phyloP scores from a whole-genome alignment of 2,888 invertebrate genomes.

The Nemotelus nigrinus region DNA sequence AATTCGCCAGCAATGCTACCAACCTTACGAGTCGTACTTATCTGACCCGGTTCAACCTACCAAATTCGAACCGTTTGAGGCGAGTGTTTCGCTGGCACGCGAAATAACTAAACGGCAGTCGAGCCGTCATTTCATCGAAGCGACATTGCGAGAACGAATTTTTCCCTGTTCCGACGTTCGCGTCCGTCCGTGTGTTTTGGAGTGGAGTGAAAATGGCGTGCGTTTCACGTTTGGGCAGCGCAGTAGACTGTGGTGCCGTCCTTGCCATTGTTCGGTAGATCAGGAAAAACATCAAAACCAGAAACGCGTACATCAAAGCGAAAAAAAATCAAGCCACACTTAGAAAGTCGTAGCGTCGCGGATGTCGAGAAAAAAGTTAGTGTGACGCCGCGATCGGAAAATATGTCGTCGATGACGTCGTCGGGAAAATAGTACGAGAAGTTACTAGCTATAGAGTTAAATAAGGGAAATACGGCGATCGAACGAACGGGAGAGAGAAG shows the following conservation, averaged over 20 bases:
- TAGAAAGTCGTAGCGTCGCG: background rate
- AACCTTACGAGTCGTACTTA: background rate
- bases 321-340: background rate
- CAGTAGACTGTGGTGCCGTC: conserved; percentile 14
- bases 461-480: background rate
- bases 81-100: conserved; percentile 6
- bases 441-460: background rate
- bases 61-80: background rate
- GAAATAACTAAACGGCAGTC: conserved; percentile 10
- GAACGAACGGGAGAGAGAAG: background rate
- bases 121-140: conserved; percentile 38
- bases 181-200: conserved; percentile 25
- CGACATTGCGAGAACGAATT: conserved; percentile 13
- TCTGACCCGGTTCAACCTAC: conserved; percentile 1
- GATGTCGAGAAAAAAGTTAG: background rate
- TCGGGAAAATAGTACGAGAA: conserved; percentile 1
- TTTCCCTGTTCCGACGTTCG: conserved; percentile 16
- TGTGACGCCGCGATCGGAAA: conserved; percentile 25
- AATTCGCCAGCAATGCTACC: too few relatives aligned
- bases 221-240: conserved; percentile 39
- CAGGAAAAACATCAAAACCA: background rate
- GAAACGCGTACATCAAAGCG: background rate
- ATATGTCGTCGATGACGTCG: conserved; percentile 24
- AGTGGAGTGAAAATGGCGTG: conserved; percentile 42
- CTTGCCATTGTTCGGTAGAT: conserved; percentile 3